These are phyloP conservation scores for human (Homo sapiens) DNA, from an alignment of 2,113 vertebrate genomes.

Conservation along the genomic window DNA sequence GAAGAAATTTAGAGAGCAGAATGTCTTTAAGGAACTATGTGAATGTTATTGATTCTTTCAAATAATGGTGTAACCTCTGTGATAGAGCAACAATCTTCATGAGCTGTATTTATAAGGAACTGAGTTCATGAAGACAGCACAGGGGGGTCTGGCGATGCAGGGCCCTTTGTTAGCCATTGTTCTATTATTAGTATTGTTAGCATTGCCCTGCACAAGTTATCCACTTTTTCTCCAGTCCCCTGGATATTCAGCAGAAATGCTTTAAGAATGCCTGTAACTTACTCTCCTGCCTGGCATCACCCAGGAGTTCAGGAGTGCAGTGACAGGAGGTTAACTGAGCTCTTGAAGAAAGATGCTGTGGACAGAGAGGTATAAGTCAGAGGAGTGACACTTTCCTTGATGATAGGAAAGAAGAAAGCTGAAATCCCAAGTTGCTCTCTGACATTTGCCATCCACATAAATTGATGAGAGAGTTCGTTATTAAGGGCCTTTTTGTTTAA, in stretches of 20 bases:
- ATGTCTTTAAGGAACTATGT: neutral
- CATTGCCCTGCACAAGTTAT: neutral
- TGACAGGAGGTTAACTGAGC: neutral
- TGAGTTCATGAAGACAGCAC: neutral
- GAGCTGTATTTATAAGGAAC: neutral
- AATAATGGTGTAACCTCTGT: neutral
- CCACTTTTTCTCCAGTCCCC: neutral
- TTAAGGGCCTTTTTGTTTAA: slow-evolving; percentile 43
- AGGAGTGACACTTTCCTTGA: neutral
- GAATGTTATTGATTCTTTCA: neutral
- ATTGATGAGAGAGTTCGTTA: neutral
- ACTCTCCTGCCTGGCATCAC: neutral
- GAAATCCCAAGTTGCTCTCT: neutral
- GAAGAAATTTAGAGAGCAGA: neutral
- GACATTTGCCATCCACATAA: neutral
- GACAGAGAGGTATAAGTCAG: neutral
- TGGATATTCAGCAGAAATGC: neutral
- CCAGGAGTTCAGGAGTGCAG: neutral
- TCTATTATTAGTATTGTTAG: neutral
- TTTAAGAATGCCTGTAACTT: neutral
- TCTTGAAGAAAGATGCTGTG: neutral
- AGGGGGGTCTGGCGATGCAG: neutral
- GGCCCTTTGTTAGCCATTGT: neutral
- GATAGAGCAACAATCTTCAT: neutral
- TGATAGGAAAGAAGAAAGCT: neutral